Percentiles rank a stretch among this genome's conserved stretches.
phyloP scores from a whole-genome alignment of 1,140 invertebrate genomes.

The Danaus melanippus region DNA sequence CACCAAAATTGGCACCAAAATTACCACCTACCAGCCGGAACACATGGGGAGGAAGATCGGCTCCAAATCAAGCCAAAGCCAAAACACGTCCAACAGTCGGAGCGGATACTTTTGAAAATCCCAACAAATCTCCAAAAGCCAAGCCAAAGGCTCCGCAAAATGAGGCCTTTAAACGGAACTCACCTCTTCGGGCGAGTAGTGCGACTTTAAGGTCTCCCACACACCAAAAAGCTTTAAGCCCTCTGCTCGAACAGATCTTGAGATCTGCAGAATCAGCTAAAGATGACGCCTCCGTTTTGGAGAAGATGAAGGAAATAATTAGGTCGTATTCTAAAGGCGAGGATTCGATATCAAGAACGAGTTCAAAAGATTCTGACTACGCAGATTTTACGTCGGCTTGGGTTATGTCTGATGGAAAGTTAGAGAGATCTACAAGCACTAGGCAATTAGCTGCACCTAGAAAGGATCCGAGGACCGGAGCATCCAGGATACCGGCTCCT shows the following conservation, averaged over 20 bases:
- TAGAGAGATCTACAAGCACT: conserved; percentile 72
- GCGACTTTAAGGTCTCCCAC: conserved; percentile 75
- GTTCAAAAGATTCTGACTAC: conserved; percentile 74
- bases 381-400: conserved; percentile 80
- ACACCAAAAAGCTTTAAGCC: conserved; percentile 72
- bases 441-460: conserved; percentile 67
- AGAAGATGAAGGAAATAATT: conserved; percentile 81
- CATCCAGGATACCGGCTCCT: conserved; percentile 64
- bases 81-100: conserved; percentile 75
- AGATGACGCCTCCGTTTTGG: conserved; percentile 78
- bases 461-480: conserved; percentile 65
- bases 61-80: conserved; percentile 48
- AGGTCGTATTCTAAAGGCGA: conserved; percentile 75
- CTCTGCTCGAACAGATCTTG: conserved; percentile 80
- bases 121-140: conserved; percentile 64
- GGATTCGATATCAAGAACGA: conserved; percentile 61
- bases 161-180: conserved; percentile 75
- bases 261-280: conserved; percentile 78
- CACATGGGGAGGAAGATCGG: conserved; percentile 79
- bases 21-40: conserved; percentile 70
- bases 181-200: conserved; percentile 75
- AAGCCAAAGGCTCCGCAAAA: conserved; percentile 46
- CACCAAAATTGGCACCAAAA: conserved; percentile 57
- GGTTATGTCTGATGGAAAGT: conserved; percentile 80
- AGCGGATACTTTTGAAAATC: conserved; percentile 78